phyloP scores from a whole-genome alignment of 2,113 vertebrate genomes.

The Mormoops blainvillei region DNA sequence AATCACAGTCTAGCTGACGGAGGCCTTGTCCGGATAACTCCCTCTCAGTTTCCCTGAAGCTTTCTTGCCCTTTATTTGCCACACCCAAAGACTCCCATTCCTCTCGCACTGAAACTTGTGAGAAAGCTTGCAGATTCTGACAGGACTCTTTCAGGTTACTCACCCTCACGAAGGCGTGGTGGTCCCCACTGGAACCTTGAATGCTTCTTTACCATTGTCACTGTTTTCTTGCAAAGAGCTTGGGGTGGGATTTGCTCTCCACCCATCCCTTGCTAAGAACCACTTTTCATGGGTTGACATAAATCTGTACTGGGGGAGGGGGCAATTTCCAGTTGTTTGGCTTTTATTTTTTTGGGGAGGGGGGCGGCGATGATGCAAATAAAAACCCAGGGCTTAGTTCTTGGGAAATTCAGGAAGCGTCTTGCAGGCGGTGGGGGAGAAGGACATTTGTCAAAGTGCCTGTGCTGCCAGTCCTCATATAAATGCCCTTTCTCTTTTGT shows the following conservation, averaged over 20 bases:
- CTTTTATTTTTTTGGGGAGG: too few relatives aligned
- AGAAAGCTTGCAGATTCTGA: not conserved
- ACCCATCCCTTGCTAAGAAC: not conserved
- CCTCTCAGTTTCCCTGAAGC: not conserved
- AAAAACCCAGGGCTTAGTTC: slow-evolving; percentile 64
- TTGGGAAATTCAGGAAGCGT: slow-evolving; percentile 72
- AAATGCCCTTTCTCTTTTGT: slow-evolving; percentile 77
- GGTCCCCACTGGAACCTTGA: not conserved
- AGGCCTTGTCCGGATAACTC: not conserved
- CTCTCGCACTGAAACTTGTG: not conserved
- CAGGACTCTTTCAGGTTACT: not conserved
- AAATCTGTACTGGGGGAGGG: slow-evolving; percentile 29
- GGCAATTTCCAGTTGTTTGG: slow-evolving; percentile 55
- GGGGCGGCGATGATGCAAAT: slow-evolving; percentile 61
- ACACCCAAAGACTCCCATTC: not conserved
- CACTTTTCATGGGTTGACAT: slow-evolving; percentile 70
- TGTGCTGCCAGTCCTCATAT: slow-evolving; percentile 27
- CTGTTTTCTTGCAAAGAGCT: slow-evolving; percentile 27
- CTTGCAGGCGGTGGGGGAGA: slow-evolving; percentile 61
- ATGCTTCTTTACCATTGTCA: not conserved
- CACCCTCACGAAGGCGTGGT: not conserved
- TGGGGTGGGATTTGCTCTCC: slow-evolving; percentile 42
- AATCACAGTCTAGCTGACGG: not conserved
- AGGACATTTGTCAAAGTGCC: slow-evolving; percentile 68
- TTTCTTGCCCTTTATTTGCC: not conserved